Evolutionary conservation across 2,797 vertebrate species (phyloP).

Genomic region (Pangasius djambal): DNA sequence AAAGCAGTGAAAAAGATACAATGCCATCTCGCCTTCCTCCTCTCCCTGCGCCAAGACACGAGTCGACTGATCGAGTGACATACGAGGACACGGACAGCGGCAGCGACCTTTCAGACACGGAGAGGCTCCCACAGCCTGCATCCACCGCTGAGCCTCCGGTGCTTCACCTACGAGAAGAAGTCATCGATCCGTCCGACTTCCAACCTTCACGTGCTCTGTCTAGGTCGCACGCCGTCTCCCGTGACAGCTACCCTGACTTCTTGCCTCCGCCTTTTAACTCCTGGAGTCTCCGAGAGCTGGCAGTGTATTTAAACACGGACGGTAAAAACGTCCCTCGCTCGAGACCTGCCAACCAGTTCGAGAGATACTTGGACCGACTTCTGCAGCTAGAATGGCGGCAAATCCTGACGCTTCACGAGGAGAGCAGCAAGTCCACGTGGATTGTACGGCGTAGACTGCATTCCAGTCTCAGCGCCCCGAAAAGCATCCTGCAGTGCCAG

Average conservation of each 20-base stretch:
- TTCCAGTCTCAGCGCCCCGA: constrained; percentile 74
- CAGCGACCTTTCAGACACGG: constrained; percentile 89
- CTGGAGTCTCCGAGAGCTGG: constrained; percentile 86
- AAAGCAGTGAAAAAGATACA: constrained; percentile 35
- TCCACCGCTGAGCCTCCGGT: constrained; percentile 76
- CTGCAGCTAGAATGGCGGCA: constrained; percentile 88
- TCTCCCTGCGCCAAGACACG: neutral
- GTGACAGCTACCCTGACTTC: constrained; percentile 83
- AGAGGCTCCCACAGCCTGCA: constrained; percentile 73
- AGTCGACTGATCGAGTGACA: constrained; percentile 10
- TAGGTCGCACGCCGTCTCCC: constrained; percentile 45
- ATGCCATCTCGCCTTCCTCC: constrained; percentile 24
- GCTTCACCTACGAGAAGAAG: constrained; percentile 85
- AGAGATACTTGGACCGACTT: constrained; percentile 83
- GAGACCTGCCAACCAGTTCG: constrained; percentile 73
- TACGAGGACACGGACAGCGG: constrained; percentile 78
- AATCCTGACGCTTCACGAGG: constrained; percentile 79
- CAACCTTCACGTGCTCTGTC: constrained; percentile 47
- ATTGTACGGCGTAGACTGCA: constrained; percentile 65
- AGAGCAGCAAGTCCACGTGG: constrained; percentile 66
- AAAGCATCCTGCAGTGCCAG: constrained; percentile 79
- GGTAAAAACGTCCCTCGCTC: constrained; percentile 62
- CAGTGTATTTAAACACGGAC: constrained; percentile 78
- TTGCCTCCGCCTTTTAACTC: constrained; percentile 89
- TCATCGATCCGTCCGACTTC: constrained; percentile 70